Percentiles rank a stretch among this genome's conserved stretches.
phyloP scores from a whole-genome alignment of 2,888 invertebrate species.

The Ceramica pisi region DNA sequence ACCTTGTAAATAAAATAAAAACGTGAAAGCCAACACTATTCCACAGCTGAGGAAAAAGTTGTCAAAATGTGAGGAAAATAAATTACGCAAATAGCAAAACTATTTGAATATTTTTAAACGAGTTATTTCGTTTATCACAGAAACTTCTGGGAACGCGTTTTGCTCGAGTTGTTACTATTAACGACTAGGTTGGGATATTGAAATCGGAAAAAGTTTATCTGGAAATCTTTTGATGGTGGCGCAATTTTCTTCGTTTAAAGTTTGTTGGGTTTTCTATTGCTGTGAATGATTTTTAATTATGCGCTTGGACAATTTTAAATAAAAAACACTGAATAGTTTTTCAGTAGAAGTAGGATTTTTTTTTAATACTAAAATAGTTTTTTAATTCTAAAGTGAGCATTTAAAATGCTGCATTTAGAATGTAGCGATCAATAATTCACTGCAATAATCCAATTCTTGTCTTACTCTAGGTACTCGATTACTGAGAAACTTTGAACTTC shows the following conservation, averaged over 20 bases:
- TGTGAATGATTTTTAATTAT: background rate
- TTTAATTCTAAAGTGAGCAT: background rate
- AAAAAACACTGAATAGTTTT: background rate
- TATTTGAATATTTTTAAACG: conserved; percentile 32
- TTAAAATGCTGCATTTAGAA: background rate
- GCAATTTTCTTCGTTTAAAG: conserved; percentile 12
- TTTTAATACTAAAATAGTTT: background rate
- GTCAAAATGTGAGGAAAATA: conserved; percentile 24
- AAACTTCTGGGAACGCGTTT: conserved; percentile 7
- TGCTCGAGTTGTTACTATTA: conserved; percentile 2
- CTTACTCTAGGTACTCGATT: background rate
- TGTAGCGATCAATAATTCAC: background rate
- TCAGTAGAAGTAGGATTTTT: background rate
- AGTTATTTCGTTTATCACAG: background rate
- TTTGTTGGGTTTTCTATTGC: background rate
- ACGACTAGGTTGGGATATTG: background rate
- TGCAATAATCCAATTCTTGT: background rate
- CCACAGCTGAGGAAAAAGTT: background rate
- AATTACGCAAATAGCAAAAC: conserved; percentile 21
- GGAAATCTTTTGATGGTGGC: background rate
- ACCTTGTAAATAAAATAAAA: background rate
- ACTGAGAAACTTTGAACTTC: background rate
- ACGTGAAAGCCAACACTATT: conserved; percentile 1
- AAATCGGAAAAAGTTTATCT: conserved; percentile 9
- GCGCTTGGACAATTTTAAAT: background rate